phyloP scores from a whole-genome alignment of 2,797 vertebrate genomes.

The Cynodonichthys magdalenae region DNA sequence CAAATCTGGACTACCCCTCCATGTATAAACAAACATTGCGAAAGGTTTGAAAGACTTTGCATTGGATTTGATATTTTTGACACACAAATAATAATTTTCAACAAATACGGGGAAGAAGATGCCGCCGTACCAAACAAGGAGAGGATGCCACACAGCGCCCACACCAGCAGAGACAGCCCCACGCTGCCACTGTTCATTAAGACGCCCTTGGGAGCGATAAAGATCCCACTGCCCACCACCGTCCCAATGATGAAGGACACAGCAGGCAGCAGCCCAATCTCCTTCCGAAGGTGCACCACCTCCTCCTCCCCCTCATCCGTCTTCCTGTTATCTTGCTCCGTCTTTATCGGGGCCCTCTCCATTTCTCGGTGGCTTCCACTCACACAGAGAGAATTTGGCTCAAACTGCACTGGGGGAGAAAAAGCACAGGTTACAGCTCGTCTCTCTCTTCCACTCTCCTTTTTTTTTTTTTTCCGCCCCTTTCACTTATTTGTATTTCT shows the following conservation, averaged over 20 bases:
- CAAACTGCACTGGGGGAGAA: neutral
- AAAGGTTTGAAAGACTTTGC: neutral
- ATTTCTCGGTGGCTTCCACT: conserved; percentile 19
- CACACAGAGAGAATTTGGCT: neutral
- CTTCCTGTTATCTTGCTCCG: conserved; percentile 16
- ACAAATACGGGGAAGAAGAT: neutral
- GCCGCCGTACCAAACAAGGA: conserved; percentile 82
- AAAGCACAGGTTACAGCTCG: neutral
- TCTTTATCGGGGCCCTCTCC: conserved; percentile 28
- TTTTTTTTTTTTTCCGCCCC: neutral
- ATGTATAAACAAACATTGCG: too few species aligned
- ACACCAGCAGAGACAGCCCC: conserved; percentile 86
- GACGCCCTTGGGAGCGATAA: conserved; percentile 90
- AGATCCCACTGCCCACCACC: conserved; percentile 91
- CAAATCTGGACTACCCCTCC: too few species aligned
- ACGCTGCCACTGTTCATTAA: conserved; percentile 87
- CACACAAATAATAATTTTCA: neutral
- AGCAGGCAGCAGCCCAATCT: conserved; percentile 83
- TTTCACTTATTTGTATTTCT: conserved; percentile 21
- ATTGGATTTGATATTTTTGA: too few species aligned
- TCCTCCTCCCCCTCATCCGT: conserved; percentile 53
- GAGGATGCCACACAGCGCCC: conserved; percentile 84
- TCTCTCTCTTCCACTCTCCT: neutral
- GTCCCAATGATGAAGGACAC: conserved; percentile 84
- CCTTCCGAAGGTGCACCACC: conserved; percentile 79